A percentile compares a stretch with the other conserved stretches of the same genome.
Conservation (phyloP, 35 echinoderm and acorn worm species). For the Heliocidaris tuberculata region DNA sequence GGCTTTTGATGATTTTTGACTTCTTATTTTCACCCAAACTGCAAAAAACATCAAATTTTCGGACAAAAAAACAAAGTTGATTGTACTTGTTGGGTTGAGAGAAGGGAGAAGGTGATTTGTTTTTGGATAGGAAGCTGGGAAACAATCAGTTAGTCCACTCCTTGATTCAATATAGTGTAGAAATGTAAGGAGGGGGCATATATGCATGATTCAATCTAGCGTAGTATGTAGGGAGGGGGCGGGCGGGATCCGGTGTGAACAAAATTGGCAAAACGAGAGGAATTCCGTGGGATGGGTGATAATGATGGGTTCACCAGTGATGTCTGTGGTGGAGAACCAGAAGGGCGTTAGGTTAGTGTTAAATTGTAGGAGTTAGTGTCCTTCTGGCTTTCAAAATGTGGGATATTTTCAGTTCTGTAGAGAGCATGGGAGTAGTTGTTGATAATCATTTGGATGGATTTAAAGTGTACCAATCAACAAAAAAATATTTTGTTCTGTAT, state of each 20-base stretch:
- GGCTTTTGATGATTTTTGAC: neutral
- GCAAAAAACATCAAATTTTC: neutral
- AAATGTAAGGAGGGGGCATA: neutral
- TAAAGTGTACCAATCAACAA: no score
- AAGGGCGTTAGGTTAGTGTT: no score
- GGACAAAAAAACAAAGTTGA: neutral
- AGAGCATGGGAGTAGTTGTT: neutral
- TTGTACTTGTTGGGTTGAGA: neutral
- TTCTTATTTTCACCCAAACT: neutral
- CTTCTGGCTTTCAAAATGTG: no score
- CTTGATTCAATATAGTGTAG: neutral
- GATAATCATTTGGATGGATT: neutral
- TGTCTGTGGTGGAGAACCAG: no score
- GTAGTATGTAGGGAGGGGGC: neutral
- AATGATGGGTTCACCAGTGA: neutral
- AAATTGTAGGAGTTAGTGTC: no score
- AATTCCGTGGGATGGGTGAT: neutral
- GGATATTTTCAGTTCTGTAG: neutral
- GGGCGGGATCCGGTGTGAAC: neutral
- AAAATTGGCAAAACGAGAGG: constrained; percentile 3
- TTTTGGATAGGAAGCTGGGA: neutral
- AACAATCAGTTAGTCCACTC: neutral
- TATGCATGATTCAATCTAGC: neutral
- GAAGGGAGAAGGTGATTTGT: neutral
- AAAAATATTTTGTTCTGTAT: no score